Base-by-base conservation (phyloP, 37 sponge, comb jelly and placozoan species). In the Ianthella basta region DNA sequence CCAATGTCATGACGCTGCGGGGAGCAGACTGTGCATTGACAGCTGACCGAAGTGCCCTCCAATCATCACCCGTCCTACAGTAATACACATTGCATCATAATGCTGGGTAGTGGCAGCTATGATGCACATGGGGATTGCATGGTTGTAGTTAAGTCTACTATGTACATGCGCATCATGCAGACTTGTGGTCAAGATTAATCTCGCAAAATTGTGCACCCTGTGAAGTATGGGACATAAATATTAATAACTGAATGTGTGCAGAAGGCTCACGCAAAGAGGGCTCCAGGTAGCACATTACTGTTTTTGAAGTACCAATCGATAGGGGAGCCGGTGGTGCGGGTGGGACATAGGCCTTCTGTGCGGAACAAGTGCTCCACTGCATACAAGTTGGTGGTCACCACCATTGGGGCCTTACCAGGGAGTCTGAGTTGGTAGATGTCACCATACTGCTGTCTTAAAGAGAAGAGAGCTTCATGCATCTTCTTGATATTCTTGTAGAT, bases 31-130 rank as follows among this genome's bases (percentile, higher is more conserved):
- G 54, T 36, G 37, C 14, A 44, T 75, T 75, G n/a, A 50, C 21
- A 25, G 78, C 78, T 36, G 78, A 75, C 20, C 78, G 44, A 20
- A 75, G 54, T 14, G 25, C 40, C 53, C 78, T 75, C 78, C 78
- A 75, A 5, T n/a, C 6, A 44, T 44, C 50, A 44, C 50, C 50
- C 8, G 50, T 10, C 8, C 50, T 44, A 44, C 8, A 44, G 50
- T 44, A 10, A 44, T 44, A 44, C 8, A 44, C 50, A 44, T 44
- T 44, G 50, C 8, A 44, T 44, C 50, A 44, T 8, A 44, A 44
- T n/a, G n/a, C n/a, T n/a, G n/a, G n/a, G n/a, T n/a, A n/a, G n/a
- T n/a, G n/a, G n/a, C n/a, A n/a, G n/a, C n/a, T n/a, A n/a, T n/a
- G n/a, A n/a, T n/a, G n/a, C n/a, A n/a, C n/a, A n/a, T n/a, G n/a